Evolutionary conservation across 2,797 vertebrate genomes (phyloP), one percentile per base, ranked within the genome.

Genomic region (Cyclura pinguis): DNA sequence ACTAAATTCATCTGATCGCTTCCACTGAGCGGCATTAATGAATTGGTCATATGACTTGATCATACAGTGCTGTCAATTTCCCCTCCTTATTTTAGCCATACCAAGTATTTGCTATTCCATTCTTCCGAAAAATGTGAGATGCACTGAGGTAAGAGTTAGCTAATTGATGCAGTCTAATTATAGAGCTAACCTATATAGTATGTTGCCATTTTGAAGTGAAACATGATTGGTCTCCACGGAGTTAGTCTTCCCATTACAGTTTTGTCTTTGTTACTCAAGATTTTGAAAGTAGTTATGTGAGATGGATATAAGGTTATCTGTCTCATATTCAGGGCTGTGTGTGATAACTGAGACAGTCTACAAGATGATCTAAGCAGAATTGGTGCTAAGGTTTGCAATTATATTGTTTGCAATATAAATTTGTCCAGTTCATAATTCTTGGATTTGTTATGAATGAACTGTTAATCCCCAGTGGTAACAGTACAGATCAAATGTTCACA

Each of bases 1-100:
- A 22, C 8, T 67, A 84, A 84, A 87, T 62, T 84, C 85, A 84
- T 83, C 76, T 87, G 85, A 91, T 78, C 80, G 1, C 50, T 47
- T 77, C 80, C 47, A 78, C 59, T 84, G 80, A 29, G 47, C 77
- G 80, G 85, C 80, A 84, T 57, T 84, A 55, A 69, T 69, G 73
- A 27, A 55, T 38, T 77, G 29, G 62, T 87, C 85, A 87, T 42
- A 35, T 42, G 90, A 87, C 32, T 47, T 47, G 72, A 76, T n/a
- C 22, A 18, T 24, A 81, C 38, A 73, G 7, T 80, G 52, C 55
- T 73, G 35, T 80, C 88, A n/a, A 38, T 81, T 52, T 82, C 27
- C 2, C 32, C 22, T 9, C 32, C 50, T 80, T 80, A 52, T 77
- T 67, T 72, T 69, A 78, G 59, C 29, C 35, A 84, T 29, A 13